These are phyloP conservation scores for Oryctes rhinoceros DNA, from an alignment of 1,140 invertebrate species.

Conservation along the genomic window DNA sequence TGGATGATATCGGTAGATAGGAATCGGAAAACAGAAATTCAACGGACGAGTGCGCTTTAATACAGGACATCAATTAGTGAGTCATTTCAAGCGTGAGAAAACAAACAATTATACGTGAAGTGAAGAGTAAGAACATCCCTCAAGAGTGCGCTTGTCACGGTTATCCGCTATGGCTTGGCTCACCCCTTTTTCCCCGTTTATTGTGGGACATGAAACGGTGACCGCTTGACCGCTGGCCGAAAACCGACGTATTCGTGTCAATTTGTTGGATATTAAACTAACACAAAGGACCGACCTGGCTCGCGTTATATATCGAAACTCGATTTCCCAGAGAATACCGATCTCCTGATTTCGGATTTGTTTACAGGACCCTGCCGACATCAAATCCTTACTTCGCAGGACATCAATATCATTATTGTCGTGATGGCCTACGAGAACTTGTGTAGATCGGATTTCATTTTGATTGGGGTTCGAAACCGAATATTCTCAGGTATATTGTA, in stretches of 20 bases:
- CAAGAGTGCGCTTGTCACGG: constrained; percentile 58
- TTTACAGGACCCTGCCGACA: constrained; percentile 46
- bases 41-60: constrained; percentile 55
- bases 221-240: constrained; percentile 49
- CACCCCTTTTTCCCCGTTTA: constrained; percentile 52
- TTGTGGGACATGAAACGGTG: constrained; percentile 51
- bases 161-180: constrained; percentile 53
- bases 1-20: constrained; percentile 6
- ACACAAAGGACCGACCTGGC: constrained; percentile 47
- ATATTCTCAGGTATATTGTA: constrained; percentile 45
- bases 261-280: constrained; percentile 55
- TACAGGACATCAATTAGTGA: constrained; percentile 60
- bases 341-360: constrained; percentile 49
- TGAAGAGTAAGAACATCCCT: constrained; percentile 53
- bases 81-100: constrained; percentile 59
- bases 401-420: constrained; percentile 57
- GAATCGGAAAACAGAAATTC: constrained; percentile 43
- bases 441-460: constrained; percentile 54
- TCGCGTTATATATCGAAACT: neutral
- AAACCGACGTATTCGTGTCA: constrained; percentile 54
- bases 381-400: constrained; percentile 53
- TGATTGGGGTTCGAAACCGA: constrained; percentile 53
- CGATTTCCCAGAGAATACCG: constrained; percentile 27
- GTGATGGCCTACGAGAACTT: constrained; percentile 46
- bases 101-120: constrained; percentile 61